Percentiles rank a stretch among this genome's conserved stretches.
Conservation (phyloP, 1,140 invertebrate genomes). For the Eueides isabella region DNA sequence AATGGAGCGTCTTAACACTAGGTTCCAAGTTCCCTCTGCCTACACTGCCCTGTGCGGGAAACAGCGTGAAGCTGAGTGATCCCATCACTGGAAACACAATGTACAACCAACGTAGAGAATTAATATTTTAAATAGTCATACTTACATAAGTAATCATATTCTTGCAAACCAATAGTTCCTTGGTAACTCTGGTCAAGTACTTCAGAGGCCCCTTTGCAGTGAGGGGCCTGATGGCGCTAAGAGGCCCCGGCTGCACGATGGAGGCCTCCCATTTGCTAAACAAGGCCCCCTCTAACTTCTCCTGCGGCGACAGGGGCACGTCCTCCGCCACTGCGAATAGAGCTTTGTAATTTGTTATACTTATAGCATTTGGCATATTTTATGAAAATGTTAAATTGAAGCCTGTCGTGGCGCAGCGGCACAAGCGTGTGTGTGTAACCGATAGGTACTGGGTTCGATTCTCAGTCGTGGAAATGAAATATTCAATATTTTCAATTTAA, state of each 20-base stretch:
- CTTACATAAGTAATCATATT: conserved; percentile 61
- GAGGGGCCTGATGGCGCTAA: too few relatives aligned
- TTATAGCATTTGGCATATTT: not conserved
- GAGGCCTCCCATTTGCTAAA: conserved; percentile 77
- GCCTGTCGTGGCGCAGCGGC: too few relatives aligned
- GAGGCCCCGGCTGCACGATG: conserved; percentile 61
- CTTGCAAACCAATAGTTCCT: conserved; percentile 66
- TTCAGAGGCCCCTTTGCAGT: not conserved
- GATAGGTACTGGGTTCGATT: too few relatives aligned
- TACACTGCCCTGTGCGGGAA: too few relatives aligned
- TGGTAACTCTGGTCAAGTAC: conserved; percentile 61
- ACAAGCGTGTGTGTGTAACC: too few relatives aligned
- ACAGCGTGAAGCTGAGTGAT: too few relatives aligned
- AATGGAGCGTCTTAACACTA: too few relatives aligned
- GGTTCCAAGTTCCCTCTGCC: too few relatives aligned
- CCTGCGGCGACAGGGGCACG: conserved; percentile 57
- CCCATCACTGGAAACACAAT: too few relatives aligned
- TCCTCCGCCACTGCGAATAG: conserved; percentile 56
- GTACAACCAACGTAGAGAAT: too few relatives aligned
- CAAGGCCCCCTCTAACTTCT: conserved; percentile 71
- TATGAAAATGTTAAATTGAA: not conserved
- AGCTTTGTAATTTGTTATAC: conserved; percentile 26
- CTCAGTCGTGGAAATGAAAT: too few relatives aligned
- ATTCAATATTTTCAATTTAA: too few relatives aligned
- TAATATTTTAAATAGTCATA: not conserved